Base-by-base conservation (phyloP, 2,888 invertebrate species). In the Sarcophaga variegata region DNA sequence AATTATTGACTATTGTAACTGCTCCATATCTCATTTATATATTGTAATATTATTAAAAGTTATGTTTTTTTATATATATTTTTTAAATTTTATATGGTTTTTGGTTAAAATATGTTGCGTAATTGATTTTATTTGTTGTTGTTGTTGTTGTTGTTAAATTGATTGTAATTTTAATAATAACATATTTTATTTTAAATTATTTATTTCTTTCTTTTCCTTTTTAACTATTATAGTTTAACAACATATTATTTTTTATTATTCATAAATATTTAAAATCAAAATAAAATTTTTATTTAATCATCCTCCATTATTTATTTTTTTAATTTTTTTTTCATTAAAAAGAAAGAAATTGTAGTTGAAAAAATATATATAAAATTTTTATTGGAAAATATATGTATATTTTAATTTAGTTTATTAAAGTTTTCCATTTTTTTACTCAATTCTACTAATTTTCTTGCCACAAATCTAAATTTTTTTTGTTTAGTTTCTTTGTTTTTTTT, bases 1-100 rank as follows among this genome's bases (percentile, higher is more conserved):
- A 83, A 74, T 54, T 82, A 80, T 85, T 87, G 76, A 87, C 83
- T 85, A 83, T 80, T 80, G 72, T 84, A 70, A 83, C 77, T 85
- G 67, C 66, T 81, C 27, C 25, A 37, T 72, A 25, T 63, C 17
- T 49, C 59, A 49, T 11, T 14, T 60, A 66, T 70, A 80, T 84
- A 77, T 87, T 59, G 12, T 70, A 62, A 71, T 76, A 75, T 66
- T 47, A 72, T 71, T 79, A 17, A 75, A 78, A 76, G 60, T 70
- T 75, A 67, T 62, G 2, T 54, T 12, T 54, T 54, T 75, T 25
- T 71, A 67, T 85, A 59, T 22, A 54, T 66, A 25, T 27, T 71
- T 49, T 12, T 70, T 54, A 14, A 54, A 54, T 54, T 54, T 54
- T 14, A 17, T 14, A 54, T 54, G 54, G n/a, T 71, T 6, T 54